Base-by-base conservation (phyloP, 2,113 vertebrate species). In the Oncorhynchus clarkii region DNA sequence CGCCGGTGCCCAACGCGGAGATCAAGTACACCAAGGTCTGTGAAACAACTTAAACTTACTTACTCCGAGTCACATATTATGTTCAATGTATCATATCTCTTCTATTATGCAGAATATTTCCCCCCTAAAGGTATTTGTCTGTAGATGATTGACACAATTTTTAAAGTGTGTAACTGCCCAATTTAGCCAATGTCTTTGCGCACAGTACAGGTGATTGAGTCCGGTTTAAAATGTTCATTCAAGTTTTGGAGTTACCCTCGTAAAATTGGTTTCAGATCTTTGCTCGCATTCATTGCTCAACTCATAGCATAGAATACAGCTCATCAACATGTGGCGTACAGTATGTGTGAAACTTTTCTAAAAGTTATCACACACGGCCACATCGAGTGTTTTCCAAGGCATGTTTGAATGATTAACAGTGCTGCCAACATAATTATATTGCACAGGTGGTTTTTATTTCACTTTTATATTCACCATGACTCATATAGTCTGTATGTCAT, bases 11-110 rank as follows among this genome's bases (percentile, higher is more conserved):
- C 90, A 95, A 97, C 93, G 94, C 98, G 80, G 96, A 99, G 90
- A 96, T 99, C 94, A 96, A 98, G 92, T 92, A 98, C 93, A 96
- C 95, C 74, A 96, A 99, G 97, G 97, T 99, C 93, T 89, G 96
- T 93, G 70, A 34, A 24, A 24, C 74, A 60, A 76, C 34, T 70
- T 22, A 11, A 4, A 22, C 26, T 26, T 48, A 24, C 22, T 26
- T 26, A n/a, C 27, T 64, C 31, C 39, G 16, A 57, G 31, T 24
- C n/a, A 54, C 16, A 57, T 62, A 31, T n/a, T 73, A 16, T 39
- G 29, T 62, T 27, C 54, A 73, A 54, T 49, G n/a, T 20, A 24
- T 69, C 13, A 13, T 48, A 34, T 62, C 12, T 18, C 16, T 12
- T 65, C 22, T 65, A 0, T 49, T 67, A 16, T 31, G 26, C 27